Evolutionary conservation across 2,888 invertebrate genomes (phyloP).

Genomic region (Sinohyriopsis cumingii): DNA sequence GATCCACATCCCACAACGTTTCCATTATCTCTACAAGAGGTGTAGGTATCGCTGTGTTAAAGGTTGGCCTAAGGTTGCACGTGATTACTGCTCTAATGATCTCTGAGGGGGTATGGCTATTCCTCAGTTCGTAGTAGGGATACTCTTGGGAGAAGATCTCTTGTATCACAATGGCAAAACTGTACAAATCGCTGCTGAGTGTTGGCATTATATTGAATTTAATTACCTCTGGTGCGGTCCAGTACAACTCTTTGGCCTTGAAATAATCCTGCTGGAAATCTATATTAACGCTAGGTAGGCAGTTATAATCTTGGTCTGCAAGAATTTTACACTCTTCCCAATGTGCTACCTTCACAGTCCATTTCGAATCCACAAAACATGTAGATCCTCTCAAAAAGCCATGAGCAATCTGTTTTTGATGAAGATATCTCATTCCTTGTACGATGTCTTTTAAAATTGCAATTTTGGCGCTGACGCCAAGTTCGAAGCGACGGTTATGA

Average conservation of each 20-base stretch:
- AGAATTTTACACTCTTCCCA: slow-evolving; percentile 58
- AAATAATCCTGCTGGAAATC: slow-evolving; percentile 1
- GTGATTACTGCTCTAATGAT: slow-evolving; percentile 50
- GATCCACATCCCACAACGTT: slow-evolving; percentile 53
- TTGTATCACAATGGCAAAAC: slow-evolving; percentile 62
- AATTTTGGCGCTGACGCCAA: slow-evolving; percentile 60
- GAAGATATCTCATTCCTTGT: slow-evolving; percentile 62
- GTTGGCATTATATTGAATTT: slow-evolving; percentile 38
- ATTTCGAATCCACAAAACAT: slow-evolving; percentile 63
- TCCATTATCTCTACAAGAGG: slow-evolving; percentile 52
- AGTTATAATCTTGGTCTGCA: slow-evolving; percentile 18
- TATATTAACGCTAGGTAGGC: slow-evolving; percentile 23
- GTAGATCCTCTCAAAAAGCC: slow-evolving; percentile 56
- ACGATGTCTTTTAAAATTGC: slow-evolving; percentile 58
- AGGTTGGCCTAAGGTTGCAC: slow-evolving; percentile 51
- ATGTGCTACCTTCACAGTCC: slow-evolving; percentile 65
- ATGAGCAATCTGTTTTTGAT: slow-evolving; percentile 60
- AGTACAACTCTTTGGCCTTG: slow-evolving; percentile 36
- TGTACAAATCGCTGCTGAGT: slow-evolving; percentile 55
- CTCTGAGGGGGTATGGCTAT: slow-evolving; percentile 40
- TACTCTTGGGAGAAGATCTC: slow-evolving; percentile 63
- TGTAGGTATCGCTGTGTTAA: slow-evolving; percentile 41
- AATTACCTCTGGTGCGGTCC: slow-evolving; percentile 63
- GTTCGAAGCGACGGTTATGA: slow-evolving; percentile 54
- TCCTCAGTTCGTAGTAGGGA: slow-evolving; percentile 55